phyloP scores from a whole-genome alignment of 1,140 invertebrate genomes.

The Drosophila sturtevanti region DNA sequence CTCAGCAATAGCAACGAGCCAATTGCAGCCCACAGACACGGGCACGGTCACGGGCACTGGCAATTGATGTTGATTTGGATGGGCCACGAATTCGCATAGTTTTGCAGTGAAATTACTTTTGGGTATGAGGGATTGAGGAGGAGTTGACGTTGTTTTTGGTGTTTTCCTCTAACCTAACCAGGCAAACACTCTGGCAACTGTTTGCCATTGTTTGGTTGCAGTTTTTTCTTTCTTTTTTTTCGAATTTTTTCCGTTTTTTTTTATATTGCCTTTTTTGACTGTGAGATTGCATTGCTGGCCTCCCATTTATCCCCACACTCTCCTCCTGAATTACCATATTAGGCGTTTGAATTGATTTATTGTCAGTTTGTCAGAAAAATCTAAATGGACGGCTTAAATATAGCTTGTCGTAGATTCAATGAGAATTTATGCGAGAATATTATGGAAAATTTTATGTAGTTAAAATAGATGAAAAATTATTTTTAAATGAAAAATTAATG shows the following conservation, averaged over 20 bases:
- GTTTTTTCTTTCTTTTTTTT: no score
- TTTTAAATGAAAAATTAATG: not conserved
- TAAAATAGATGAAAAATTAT: not conserved
- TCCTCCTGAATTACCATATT: not conserved
- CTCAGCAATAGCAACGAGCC: not conserved
- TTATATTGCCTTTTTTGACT: not conserved
- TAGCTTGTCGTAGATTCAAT: not conserved
- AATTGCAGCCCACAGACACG: constrained; percentile 2
- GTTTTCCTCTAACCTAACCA: not conserved
- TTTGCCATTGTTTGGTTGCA: constrained; percentile 19
- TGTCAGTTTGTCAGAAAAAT: not conserved
- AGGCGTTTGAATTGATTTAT: constrained; percentile 34
- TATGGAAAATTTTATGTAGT: not conserved
- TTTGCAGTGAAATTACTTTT: not conserved
- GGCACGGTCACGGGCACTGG: no score
- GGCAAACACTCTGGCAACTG: constrained; percentile 23
- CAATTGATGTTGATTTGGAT: constrained; percentile 70
- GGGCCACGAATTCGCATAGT: constrained; percentile 1
- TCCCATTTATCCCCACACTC: not conserved
- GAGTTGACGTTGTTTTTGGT: not conserved
- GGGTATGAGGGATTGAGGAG: not conserved
- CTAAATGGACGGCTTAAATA: constrained; percentile 20
- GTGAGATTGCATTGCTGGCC: not conserved
- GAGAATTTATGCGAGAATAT: not conserved
- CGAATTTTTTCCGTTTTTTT: no score